Evolutionary conservation across 2,113 vertebrate species (phyloP), one percentile per base, ranked within the genome.

Genomic region (Glaucidium brasilianum): DNA sequence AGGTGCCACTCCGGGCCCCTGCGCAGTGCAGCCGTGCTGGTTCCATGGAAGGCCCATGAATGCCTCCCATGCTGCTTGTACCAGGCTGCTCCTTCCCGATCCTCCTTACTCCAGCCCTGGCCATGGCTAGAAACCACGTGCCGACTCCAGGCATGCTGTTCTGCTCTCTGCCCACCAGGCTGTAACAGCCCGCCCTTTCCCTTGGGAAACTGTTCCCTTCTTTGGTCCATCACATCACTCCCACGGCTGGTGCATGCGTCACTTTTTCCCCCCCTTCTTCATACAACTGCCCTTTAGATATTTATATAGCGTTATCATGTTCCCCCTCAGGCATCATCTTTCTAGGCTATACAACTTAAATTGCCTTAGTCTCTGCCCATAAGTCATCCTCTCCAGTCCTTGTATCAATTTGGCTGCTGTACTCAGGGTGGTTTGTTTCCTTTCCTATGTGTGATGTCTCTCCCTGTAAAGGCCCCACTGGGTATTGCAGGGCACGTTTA

Each of bases 221-320:
- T 19, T 58, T 0, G 8, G 89, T 37, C 92, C 92, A 22, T 69
- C 84, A 14, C 45, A 43, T 75, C 84, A 35, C 91, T 96, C 95
- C 96, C 94, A 94, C 78, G 47, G 3, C 77, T 88, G 81, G 17
- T 63, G 62, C 90, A 49, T 95, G 92, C 66, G 74, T 94, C 91
- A 95, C 81, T 95, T 92, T 35, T 74, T 64, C 91, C 6, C 72
- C 72, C 68, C 66, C 74, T 94, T 94, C 90, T 83, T 90, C 94
- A 86, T 90, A 83, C 89, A 68, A 90, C 53, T 96, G 93, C 91
- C 94, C 92, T 97, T 96, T 93, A 90, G 96, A 87, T 96, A 97
- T 97, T 97, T 96, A 94, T 94, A 90, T 77, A 96, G 87, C 11
- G 58, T 78, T 91, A 76, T 72, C 81, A 77, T 76, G 53, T 69